A percentile compares a stretch with the other conserved stretches of the same genome.
Conservation (phyloP, 2,888 invertebrate genomes). For the Sarcophaga carnaria region DNA sequence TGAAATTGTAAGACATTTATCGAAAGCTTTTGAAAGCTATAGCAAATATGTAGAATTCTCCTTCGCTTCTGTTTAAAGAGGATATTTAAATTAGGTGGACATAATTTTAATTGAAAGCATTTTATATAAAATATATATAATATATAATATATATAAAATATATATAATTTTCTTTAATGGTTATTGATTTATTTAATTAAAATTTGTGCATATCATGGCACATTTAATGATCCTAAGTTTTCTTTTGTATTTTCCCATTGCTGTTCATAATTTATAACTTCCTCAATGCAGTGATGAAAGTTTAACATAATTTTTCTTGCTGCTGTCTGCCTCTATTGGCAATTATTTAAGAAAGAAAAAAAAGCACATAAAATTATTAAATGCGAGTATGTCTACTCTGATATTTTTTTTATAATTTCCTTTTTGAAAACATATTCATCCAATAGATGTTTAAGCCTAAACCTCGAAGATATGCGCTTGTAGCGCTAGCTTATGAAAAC, state of each 20-base stretch:
- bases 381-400: background rate
- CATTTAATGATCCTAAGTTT: background rate
- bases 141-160: no score
- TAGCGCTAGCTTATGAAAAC: background rate
- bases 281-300: conserved; percentile 48
- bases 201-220: background rate
- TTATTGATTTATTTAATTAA: background rate
- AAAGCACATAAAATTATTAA: background rate
- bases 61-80: no score
- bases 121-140: no score
- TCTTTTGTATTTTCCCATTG: conserved; percentile 5
- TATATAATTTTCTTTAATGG: no score
- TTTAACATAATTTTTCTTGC: conserved; percentile 16
- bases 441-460: no score
- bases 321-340: background rate
- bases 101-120: no score
- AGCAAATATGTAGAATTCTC: no score
- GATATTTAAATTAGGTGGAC: no score
- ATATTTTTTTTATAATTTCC: background rate
- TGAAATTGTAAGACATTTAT: no score
- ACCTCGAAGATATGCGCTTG: background rate
- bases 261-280: conserved; percentile 39
- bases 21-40: no score
- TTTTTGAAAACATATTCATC: background rate
- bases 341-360: conserved; percentile 2